Conservation (phyloP, 2,888 invertebrate genomes). For the Helleia helle region DNA sequence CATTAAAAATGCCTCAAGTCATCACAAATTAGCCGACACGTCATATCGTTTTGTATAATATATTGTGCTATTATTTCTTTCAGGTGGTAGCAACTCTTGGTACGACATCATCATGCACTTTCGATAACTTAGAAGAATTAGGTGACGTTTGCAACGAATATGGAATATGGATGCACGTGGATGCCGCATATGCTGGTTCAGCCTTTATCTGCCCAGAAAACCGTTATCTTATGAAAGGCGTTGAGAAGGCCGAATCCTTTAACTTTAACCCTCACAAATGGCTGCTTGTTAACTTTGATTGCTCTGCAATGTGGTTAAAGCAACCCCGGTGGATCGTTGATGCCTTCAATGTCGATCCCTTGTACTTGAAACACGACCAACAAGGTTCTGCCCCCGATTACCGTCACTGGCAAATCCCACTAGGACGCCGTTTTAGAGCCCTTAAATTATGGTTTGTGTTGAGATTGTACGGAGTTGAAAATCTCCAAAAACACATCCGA, state of each 20-base stretch:
- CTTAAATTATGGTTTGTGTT: constrained; percentile 97
- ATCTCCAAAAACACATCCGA: constrained; percentile 89
- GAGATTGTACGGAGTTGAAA: constrained; percentile 89
- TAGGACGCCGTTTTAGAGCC: constrained; percentile 93
- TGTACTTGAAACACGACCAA: constrained; percentile 95
- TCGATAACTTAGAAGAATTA: constrained; percentile 91
- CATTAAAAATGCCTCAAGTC: no score
- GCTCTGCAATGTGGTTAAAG: constrained; percentile 97
- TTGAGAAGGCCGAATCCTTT: constrained; percentile 94
- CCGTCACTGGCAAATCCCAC: constrained; percentile 97
- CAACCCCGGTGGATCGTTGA: constrained; percentile 92
- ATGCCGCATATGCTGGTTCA: constrained; percentile 97
- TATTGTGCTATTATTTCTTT: no score
- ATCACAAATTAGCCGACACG: no score
- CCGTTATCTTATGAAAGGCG: constrained; percentile 89
- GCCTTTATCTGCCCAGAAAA: constrained; percentile 98
- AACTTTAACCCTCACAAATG: constrained; percentile 99
- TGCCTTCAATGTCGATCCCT: constrained; percentile 97
- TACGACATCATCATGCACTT: constrained; percentile 96
- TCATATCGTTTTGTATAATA: no score
- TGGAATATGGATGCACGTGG: constrained; percentile 94
- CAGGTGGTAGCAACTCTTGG: constrained; percentile 92
- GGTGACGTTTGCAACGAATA: constrained; percentile 89
- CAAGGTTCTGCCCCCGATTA: constrained; percentile 94
- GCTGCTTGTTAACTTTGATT: constrained; percentile 99